Evolutionary conservation across 2,888 invertebrate genomes (phyloP).

Genomic region (Meghimatium bilineatum): DNA sequence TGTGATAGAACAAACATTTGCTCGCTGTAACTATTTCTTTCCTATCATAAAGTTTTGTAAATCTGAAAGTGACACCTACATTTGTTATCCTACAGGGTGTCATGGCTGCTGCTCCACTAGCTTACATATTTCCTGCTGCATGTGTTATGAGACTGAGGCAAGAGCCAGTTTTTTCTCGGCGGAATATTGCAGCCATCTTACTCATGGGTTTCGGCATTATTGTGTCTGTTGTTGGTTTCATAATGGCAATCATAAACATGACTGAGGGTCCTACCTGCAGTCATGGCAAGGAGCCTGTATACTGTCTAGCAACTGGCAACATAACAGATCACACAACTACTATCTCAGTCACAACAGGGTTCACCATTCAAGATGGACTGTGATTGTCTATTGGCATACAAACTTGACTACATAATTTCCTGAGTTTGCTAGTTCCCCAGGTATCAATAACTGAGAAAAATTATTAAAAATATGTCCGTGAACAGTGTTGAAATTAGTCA

Average conservation of each 20-base stretch:
- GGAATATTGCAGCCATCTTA: constrained; percentile 85
- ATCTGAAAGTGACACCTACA: background rate
- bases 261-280: constrained; percentile 80
- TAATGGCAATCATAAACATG: constrained; percentile 80
- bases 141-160: constrained; percentile 86
- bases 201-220: constrained; percentile 84
- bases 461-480: background rate
- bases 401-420: background rate
- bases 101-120: constrained; percentile 87
- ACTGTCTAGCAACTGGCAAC: constrained; percentile 77
- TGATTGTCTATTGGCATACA: background rate
- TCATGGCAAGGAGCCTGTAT: constrained; percentile 82
- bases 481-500: too few species aligned
- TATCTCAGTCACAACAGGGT: background rate
- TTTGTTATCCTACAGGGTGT: constrained; percentile 82
- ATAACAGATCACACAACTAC: background rate
- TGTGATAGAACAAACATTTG: background rate
- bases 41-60: background rate
- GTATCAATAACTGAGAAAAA: background rate
- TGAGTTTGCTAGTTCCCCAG: background rate
- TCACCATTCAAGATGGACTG: background rate
- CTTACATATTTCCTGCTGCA: constrained; percentile 88
- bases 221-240: constrained; percentile 82
- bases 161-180: constrained; percentile 82
- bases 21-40: background rate